These are phyloP conservation scores for Xestia c-nigrum DNA, from an alignment of 2,888 invertebrate genomes.

Conservation along the genomic window DNA sequence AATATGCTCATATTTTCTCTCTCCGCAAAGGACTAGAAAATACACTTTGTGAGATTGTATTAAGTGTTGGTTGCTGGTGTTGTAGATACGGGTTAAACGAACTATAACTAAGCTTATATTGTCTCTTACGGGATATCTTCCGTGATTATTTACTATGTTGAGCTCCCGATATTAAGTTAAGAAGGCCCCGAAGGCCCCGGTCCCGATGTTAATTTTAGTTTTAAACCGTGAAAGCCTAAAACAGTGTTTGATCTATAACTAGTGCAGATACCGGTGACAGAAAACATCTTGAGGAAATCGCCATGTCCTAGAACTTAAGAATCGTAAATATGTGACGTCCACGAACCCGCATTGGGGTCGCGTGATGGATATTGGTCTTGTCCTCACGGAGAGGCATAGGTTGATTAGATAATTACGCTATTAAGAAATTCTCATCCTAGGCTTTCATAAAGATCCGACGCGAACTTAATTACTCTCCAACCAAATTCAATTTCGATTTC, in stretches of 20 bases:
- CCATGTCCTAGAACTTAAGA: background rate
- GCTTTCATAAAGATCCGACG: background rate
- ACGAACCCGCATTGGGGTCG: background rate
- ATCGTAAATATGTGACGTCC: background rate
- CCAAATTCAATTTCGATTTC: conserved; percentile 34
- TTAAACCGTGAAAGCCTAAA: too few species aligned
- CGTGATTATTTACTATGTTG: too few species aligned
- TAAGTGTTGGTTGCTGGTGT: background rate
- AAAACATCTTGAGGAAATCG: background rate
- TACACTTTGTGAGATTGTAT: background rate
- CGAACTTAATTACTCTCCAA: conserved; percentile 9
- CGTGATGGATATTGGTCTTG: background rate
- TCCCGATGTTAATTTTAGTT: too few species aligned
- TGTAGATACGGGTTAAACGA: background rate
- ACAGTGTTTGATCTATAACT: too few species aligned
- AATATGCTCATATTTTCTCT: conserved; percentile 11
- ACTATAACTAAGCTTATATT: too few species aligned
- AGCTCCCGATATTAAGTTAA: too few species aligned
- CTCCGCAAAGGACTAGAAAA: background rate
- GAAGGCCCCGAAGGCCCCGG: too few species aligned
- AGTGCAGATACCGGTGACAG: background rate
- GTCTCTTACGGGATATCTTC: too few species aligned
- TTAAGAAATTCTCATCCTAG: background rate
- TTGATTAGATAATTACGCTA: background rate
- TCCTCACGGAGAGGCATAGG: background rate